These are phyloP conservation scores for Eulithis testata DNA, from an alignment of 2,888 invertebrate genomes.

Conservation along the genomic window DNA sequence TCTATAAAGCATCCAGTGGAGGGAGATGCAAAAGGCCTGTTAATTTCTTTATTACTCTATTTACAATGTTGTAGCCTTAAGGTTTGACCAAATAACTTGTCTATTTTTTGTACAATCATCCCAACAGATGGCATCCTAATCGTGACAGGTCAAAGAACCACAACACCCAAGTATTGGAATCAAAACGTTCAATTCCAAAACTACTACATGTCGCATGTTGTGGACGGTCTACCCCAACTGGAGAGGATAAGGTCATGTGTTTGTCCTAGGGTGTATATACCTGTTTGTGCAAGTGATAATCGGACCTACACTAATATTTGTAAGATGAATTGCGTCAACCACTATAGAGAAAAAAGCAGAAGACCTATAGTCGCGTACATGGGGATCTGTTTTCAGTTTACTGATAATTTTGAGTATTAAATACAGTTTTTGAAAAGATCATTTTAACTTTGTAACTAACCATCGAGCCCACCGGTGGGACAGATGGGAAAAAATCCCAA, in stretches of 20 bases:
- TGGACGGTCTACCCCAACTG: conserved; percentile 33
- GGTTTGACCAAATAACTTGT: no score
- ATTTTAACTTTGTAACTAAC: no score
- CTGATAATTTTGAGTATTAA: conserved; percentile 26
- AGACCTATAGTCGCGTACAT: conserved; percentile 8
- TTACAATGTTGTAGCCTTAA: no score
- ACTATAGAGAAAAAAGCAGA: background rate
- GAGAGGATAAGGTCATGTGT: conserved; percentile 44
- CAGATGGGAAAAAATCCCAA: no score
- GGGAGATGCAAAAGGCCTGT: no score
- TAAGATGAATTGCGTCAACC: conserved; percentile 44
- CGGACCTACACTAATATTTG: conserved; percentile 50
- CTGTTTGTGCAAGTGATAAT: conserved; percentile 58
- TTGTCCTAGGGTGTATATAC: conserved; percentile 62
- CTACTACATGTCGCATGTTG: conserved; percentile 26
- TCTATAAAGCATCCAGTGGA: no score
- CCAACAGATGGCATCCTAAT: conserved; percentile 1
- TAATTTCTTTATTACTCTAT: no score
- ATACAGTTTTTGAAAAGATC: background rate
- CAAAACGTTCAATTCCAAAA: conserved; percentile 19
- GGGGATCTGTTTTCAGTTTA: conserved; percentile 26
- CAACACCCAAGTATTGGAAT: background rate
- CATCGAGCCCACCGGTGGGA: no score
- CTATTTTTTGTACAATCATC: background rate
- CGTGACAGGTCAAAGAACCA: background rate